phyloP scores from a whole-genome alignment of 2,113 vertebrate genomes.

The Glaucomys volans region DNA sequence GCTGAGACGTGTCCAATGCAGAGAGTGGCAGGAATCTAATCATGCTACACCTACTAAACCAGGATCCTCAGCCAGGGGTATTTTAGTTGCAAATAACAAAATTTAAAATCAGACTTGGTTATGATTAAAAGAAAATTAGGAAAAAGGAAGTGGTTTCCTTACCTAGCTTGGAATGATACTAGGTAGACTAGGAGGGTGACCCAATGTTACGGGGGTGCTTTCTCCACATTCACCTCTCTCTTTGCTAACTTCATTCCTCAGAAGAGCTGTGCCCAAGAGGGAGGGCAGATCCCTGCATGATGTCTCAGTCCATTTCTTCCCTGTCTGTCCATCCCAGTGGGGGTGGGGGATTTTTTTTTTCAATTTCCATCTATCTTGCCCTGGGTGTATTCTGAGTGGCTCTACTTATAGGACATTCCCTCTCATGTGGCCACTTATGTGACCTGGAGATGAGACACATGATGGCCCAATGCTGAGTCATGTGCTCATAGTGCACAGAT shows the following conservation, averaged over 20 bases:
- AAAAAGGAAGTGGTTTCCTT: not conserved
- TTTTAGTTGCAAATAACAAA: not conserved
- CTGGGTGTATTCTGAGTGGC: not conserved
- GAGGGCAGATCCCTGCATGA: not conserved
- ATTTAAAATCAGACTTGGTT: not conserved
- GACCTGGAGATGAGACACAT: too few species aligned
- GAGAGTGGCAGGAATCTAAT: not conserved
- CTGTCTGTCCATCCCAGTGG: not conserved
- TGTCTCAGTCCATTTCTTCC: not conserved
- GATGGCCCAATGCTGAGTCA: not conserved
- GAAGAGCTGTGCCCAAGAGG: not conserved
- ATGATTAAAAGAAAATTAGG: not conserved
- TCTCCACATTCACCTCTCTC: not conserved
- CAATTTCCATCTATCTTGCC: not conserved
- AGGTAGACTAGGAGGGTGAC: not conserved
- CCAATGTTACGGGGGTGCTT: not conserved
- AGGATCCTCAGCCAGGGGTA: not conserved
- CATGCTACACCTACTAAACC: fast-evolving
- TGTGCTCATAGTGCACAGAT: not conserved
- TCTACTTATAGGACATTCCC: not conserved
- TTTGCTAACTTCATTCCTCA: not conserved
- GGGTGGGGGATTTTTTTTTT: not conserved
- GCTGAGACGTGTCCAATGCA: too few species aligned
- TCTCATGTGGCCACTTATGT: fast-evolving
- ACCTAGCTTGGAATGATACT: not conserved